A percentile compares a stretch with the other conserved stretches of the same genome.
These are phyloP conservation scores for Aspidiotus rigidus DNA, from an alignment of 2,888 invertebrate genomes.

Conservation along the genomic window DNA sequence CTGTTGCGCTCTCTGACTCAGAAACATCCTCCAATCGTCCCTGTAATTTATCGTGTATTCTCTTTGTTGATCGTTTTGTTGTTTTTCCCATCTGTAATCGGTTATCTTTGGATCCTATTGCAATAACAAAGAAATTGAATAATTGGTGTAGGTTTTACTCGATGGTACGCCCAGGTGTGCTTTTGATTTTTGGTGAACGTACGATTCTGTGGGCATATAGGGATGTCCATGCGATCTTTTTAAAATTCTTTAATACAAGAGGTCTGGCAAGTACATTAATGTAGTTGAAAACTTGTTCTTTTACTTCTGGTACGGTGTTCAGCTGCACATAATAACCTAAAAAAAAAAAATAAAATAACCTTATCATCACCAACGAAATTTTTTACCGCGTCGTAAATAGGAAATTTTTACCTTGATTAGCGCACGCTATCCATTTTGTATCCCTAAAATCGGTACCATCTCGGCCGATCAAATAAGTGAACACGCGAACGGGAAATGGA, in stretches of 20 bases:
- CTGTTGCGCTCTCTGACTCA: constrained; percentile 18
- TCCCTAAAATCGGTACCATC: constrained; percentile 85
- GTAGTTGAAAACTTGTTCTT: constrained; percentile 91
- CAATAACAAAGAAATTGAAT: neutral
- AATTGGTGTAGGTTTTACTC: neutral
- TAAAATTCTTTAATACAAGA: constrained; percentile 62
- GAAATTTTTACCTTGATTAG: constrained; percentile 64
- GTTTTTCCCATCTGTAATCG: constrained; percentile 79
- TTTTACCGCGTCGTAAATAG: neutral
- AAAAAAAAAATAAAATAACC: constrained; percentile 33
- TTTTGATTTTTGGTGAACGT: constrained; percentile 39
- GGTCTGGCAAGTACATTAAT: constrained; percentile 87
- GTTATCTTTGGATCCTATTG: constrained; percentile 67
- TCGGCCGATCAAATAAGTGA: constrained; percentile 89
- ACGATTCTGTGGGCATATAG: constrained; percentile 82
- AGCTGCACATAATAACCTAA: constrained; percentile 90
- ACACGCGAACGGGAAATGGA: constrained; percentile 76
- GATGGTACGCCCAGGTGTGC: neutral
- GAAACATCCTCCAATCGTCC: constrained; percentile 23
- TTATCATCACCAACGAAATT: neutral
- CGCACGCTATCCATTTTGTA: constrained; percentile 89
- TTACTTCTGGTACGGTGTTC: constrained; percentile 87
- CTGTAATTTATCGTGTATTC: constrained; percentile 42
- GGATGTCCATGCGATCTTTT: constrained; percentile 90
- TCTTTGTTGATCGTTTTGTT: constrained; percentile 69